phyloP scores from a whole-genome alignment of 2,797 vertebrate species.

The Sebastes itinus region DNA sequence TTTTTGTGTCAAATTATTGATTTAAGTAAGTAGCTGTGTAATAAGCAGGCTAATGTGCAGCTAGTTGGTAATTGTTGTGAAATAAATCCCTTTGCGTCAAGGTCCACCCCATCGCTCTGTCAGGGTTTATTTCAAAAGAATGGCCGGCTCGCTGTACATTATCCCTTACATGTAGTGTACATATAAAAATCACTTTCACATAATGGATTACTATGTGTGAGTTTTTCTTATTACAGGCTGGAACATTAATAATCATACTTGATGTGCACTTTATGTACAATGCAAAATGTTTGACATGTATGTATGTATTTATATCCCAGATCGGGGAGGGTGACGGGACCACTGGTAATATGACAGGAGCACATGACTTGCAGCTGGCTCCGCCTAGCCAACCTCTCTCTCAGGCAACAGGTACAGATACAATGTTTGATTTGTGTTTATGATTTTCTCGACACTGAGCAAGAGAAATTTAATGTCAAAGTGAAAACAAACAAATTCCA shows the following conservation, averaged over 20 bases:
- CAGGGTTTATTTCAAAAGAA: no score
- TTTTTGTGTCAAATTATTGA: no score
- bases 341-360: slow-evolving; percentile 85
- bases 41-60: no score
- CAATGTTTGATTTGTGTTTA: not conserved
- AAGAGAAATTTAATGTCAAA: not conserved
- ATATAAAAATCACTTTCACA: not conserved
- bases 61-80: no score
- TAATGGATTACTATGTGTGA: not conserved
- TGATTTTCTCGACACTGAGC: not conserved
- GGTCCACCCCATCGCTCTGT: no score
- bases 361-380: slow-evolving; percentile 89
- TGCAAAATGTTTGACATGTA: not conserved
- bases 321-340: slow-evolving; percentile 89
- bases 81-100: not conserved
- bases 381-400: slow-evolving; percentile 86
- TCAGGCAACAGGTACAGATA: slow-evolving; percentile 89
- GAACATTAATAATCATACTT: not conserved
- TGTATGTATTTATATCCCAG: slow-evolving; percentile 71
- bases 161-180: not conserved
- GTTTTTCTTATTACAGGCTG: not conserved
- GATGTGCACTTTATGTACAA: not conserved
- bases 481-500: not conserved
- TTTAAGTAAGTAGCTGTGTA: no score
- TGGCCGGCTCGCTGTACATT: no score